Evolutionary conservation across 2,797 vertebrate species (phyloP).

Genomic region (Monodelphis domestica): DNA sequence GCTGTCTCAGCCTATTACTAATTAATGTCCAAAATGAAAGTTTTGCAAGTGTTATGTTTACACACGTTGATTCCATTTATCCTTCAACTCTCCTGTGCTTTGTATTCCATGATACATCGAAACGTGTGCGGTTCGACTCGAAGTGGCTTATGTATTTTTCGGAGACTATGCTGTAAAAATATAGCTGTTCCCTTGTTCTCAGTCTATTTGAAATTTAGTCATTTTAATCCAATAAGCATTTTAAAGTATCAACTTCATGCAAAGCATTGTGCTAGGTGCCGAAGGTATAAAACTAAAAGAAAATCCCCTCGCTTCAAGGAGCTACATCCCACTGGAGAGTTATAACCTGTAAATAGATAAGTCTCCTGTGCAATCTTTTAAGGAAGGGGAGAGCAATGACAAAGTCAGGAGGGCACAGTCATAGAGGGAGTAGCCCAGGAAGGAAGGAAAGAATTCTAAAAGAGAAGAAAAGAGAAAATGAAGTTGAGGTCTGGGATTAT

Average conservation of each 20-base stretch:
- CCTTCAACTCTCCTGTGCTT: background rate
- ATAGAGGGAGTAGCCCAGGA: background rate
- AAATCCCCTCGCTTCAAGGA: background rate
- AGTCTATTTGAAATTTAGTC: background rate
- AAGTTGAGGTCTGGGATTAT: background rate
- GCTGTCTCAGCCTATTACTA: background rate
- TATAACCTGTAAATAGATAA: background rate
- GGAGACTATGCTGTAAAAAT: background rate
- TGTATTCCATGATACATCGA: background rate
- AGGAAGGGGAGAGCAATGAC: background rate
- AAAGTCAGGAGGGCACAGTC: background rate
- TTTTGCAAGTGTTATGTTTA: background rate
- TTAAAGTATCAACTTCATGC: background rate
- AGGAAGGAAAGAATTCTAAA: background rate
- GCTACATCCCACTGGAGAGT: background rate
- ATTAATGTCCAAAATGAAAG: background rate
- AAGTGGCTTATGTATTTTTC: background rate
- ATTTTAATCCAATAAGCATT: background rate
- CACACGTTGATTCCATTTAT: background rate
- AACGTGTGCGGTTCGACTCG: background rate
- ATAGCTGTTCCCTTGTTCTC: background rate
- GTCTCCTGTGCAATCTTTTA: background rate
- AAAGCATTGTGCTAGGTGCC: background rate
- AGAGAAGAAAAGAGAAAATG: background rate
- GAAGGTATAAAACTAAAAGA: background rate